Evolutionary conservation across 2,113 vertebrate species (phyloP), one percentile per base, ranked within the genome.

Genomic region (Gambusia affinis): DNA sequence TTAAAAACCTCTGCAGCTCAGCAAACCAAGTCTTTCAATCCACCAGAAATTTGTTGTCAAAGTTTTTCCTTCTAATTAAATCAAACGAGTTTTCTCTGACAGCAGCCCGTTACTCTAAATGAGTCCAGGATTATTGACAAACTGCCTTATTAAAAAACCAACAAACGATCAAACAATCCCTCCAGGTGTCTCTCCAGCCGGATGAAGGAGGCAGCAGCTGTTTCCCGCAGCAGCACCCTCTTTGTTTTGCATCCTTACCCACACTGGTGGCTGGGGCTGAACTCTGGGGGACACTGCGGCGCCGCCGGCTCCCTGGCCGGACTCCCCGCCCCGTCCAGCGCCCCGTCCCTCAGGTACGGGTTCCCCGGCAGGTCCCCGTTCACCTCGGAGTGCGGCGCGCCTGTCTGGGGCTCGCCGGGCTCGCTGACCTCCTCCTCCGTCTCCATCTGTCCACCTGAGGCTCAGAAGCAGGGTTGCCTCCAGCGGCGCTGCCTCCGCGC

Each of bases 351-450:
- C 73, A 80, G 80, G 80, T 78, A 87, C 1, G 92, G 88, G 84
- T 77, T 88, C 37, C 90, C 87, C 0, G 88, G 92, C 64, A 93
- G 61, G 76, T 86, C 86, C 70, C 90, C 89, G 22, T 92, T 91
- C 4, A 83, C 86, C 87, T 91, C 89, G 1, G 70, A 79, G 65
- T 76, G 42, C 11, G 75, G 70, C 75, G 65, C 67, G 82, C 79
- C 71, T 19, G 75, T 70, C 78, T 75, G 89, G 12, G 83, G 84
- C 84, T 89, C 87, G 3, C 85, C 87, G 12, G 83, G 84, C 84
- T 89, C 87, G 3, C 85, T 88, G 83, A 91, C 91, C 90, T 92
- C 94, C 92, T 92, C 92, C 91, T 94, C 93, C 93, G 35, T 37
- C 35, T 37, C 35, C 35, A 37, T 37, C 35, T 11, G 35, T 37